Base-by-base conservation (phyloP, 2,113 vertebrate genomes). In the Daphoenositta chrysoptera region DNA sequence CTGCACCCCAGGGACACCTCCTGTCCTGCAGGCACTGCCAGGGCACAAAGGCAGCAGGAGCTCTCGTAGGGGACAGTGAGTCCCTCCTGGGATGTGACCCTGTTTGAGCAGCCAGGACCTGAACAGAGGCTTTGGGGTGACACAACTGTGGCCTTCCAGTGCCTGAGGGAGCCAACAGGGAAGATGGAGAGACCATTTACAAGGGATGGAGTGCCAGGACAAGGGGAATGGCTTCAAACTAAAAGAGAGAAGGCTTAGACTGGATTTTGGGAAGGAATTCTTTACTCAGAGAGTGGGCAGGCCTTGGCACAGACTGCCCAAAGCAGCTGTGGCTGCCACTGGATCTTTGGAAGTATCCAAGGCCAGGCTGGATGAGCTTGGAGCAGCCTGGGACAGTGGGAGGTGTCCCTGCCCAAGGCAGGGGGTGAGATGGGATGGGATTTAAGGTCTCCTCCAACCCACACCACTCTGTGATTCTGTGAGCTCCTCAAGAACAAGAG, bases 381-480 rank as follows among this genome's bases (percentile, higher is more conserved):
- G 53, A 60, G 28, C 24, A 15, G 0, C 7, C 28, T 68, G 45
- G 30, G 19, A 10, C 0, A 8, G 19, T 75, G 61, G 23, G 0
- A 66, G 24, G 3, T 45, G 45, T 51, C 28, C 23, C 53, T 66
- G 77, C 51, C 30, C 11, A 2, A 24, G 33, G 30, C 54, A 75
- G 54, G 19, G 19, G 8, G 28, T 2, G 9, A n/a, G n/a, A n/a
- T n/a, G n/a, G 4, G 28, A 30, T 28, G 51, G 7, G 10, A 4
- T 73, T 58, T 45, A 13, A 45, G 4, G 10, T 28, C 19, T 13
- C 4, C 51, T 30, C 22, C 23, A 45, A 26, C 11, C 16, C 53
- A 53, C 33, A 58, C 10, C 33, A 58, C 4, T 24, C 23, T 11
- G 18, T 30, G 31, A 6, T 11, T n/a, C 11, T 40, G 68, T 39